These are phyloP conservation scores for Mamestra brassicae DNA, from an alignment of 2,888 invertebrate genomes.

Conservation along the genomic window DNA sequence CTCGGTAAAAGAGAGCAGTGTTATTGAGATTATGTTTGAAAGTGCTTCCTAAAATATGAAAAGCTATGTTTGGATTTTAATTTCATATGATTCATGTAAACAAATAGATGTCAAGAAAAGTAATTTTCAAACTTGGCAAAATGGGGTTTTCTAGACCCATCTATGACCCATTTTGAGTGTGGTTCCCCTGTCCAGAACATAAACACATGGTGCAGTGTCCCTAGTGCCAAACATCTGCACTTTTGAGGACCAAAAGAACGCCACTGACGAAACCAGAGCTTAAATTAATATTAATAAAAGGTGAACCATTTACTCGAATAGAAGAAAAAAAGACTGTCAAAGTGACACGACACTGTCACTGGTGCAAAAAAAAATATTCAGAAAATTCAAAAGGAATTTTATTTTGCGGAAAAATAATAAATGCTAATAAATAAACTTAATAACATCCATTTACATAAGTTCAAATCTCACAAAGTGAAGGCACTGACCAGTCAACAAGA, in stretches of 20 bases:
- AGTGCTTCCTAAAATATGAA: neutral
- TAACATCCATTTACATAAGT: neutral
- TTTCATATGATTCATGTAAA: neutral
- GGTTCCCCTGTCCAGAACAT: too few relatives aligned
- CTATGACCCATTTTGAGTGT: too few relatives aligned
- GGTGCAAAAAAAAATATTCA: neutral
- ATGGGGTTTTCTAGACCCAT: neutral
- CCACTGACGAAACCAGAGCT: neutral
- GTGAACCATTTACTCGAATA: too few relatives aligned
- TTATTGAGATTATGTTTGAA: conserved; percentile 28
- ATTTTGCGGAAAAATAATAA: neutral
- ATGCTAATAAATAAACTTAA: neutral
- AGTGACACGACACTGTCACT: neutral
- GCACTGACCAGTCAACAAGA: conserved; percentile 31
- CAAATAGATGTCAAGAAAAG: too few relatives aligned
- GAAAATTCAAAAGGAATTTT: neutral
- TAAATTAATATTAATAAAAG: too few relatives aligned
- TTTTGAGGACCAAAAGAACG: neutral
- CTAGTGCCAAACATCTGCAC: neutral
- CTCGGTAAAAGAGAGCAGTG: conserved; percentile 3
- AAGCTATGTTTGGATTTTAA: neutral
- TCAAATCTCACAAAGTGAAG: conserved; percentile 7
- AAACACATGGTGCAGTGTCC: too few relatives aligned
- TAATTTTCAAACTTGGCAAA: neutral
- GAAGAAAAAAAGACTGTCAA: neutral